Evolutionary conservation across 1,140 invertebrate genomes (phyloP).

Genomic region (Sitophilus oryzae): DNA sequence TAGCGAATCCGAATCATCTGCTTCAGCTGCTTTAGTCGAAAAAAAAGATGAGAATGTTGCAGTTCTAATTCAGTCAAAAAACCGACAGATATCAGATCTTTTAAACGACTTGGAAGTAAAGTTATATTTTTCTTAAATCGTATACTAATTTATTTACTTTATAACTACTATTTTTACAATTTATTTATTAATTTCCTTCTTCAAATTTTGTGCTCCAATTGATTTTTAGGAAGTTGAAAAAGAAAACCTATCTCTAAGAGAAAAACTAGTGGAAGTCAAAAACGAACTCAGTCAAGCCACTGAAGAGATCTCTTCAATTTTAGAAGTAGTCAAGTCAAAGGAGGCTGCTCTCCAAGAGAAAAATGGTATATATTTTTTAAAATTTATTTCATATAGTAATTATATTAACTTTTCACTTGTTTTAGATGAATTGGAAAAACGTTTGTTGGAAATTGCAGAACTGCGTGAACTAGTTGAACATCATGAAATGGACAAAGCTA

Average conservation of each 20-base stretch:
- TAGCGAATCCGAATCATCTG: slow-evolving; percentile 47
- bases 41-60: slow-evolving; percentile 47
- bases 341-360: slow-evolving; percentile 33
- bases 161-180: background rate
- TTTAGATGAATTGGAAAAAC: slow-evolving; percentile 45
- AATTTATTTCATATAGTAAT: slow-evolving; percentile 57
- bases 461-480: slow-evolving; percentile 56
- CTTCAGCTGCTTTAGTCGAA: slow-evolving; percentile 25
- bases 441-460: slow-evolving; percentile 47
- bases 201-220: background rate
- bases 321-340: slow-evolving; percentile 50
- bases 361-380: slow-evolving; percentile 51
- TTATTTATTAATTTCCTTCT: background rate
- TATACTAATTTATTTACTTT: too few species aligned
- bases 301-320: slow-evolving; percentile 53
- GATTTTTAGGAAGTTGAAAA: slow-evolving; percentile 53
- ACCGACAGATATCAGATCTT: slow-evolving; percentile 61
- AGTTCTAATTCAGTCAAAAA: slow-evolving; percentile 54
- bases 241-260: slow-evolving; percentile 57
- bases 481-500: slow-evolving; percentile 55
- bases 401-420: too few species aligned
- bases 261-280: slow-evolving; percentile 52
- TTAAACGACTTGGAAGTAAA: slow-evolving; percentile 59
- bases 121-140: too few species aligned
- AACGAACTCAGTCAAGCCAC: slow-evolving; percentile 62